Base-by-base conservation (phyloP, 2,113 vertebrate species). In the Arvicanthis niloticus region DNA sequence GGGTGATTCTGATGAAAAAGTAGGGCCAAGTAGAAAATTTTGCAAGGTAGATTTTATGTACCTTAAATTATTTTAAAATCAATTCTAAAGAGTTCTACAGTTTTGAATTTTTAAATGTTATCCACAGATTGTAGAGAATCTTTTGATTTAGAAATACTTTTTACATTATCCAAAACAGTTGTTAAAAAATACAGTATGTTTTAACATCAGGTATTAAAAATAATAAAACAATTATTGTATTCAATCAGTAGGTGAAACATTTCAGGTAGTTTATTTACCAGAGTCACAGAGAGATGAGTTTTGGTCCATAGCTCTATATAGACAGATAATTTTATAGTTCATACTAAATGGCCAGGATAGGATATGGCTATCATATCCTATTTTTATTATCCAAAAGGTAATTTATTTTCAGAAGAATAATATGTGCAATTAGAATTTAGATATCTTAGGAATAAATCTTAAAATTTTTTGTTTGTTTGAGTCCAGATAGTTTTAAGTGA, bases 311-410 rank as follows among this genome's bases (percentile, higher is more conserved):
- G 37, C 7, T 24, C 68, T 86, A 24, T 9, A 5, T 91, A 37
- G 1, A 76, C 9, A 75, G 16, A 70, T 95, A 7, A 89, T 42
- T 73, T 72, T n/a, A 68, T 87, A 51, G 91, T 91, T 93, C 42
- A 67, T 65, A 42, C 2, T 90, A 93, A 91, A 88, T 93, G 5
- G 1, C 53, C 75, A 90, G 34, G 86, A 90, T 88, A 95, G 76
- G 2, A 1, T 68, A 85, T 90, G 85, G 31, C 85, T 92, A 40
- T 96, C 42, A 88, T 72, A 58, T 5, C 40, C 68, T 21, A 81
- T 85, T 93, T 93, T 92, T 95, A 37, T 80, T n/a, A 88, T 89
- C 2, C 1, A 90, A 95, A 93, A 76, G 75, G 48, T 80, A 89
- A 86, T 78, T 87, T 73, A 45, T 93, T 60, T 84, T 86, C 45